Base-by-base conservation (phyloP, 2,888 invertebrate species). In the Oscheius sp. region DNA sequence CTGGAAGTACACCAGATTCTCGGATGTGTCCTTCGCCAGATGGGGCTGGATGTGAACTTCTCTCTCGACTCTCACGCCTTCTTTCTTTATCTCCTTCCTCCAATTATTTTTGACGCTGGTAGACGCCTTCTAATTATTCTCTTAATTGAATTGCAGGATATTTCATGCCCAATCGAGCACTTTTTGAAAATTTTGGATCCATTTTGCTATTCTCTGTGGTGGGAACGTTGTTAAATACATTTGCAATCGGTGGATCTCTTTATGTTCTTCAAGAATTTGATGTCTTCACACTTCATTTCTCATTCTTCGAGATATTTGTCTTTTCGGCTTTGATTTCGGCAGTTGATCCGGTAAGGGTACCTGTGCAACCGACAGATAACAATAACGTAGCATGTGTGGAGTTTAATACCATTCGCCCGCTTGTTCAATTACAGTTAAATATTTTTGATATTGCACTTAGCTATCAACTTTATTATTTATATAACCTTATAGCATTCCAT, bases 41-140 rank as follows among this genome's bases (percentile, higher is more conserved):
- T 49, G 17, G 56, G 45, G 9, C 22, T 28, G 8, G 17, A 57
- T 20, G 22, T 65, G 8, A 24, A 56, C 36, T 67, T 56, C 51
- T 30, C 30, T 12, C 50, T 75, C 38, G 75, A 75, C 45, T 63
- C 71, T 47, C 92, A 94, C 87, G 93, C 93, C 14, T 97, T 97
- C 90, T 97, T 97, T 90, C 91, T 96, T 77, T 95, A 94, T 88
- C 94, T 96, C 92, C 90, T 98, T 83, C 97, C 97, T 44, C 97
- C 97, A 45, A 97, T 98, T 84, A 96, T 98, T 80, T 90, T 97
- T 85, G 97, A 97, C 86, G 97, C 97, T 6, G 80, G 78, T 68
- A 26, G 36, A 12, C 14, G 8, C 2, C 3, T n/a, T 14, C 17
- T 14, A 8, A 54, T 9, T 30, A 54, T 28, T 41, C 12, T 17